Percentiles rank a stretch among this genome's conserved stretches.
Evolutionary conservation across 2,113 vertebrate genomes (phyloP).

Genomic region (Myrmophylax atrothorax): DNA sequence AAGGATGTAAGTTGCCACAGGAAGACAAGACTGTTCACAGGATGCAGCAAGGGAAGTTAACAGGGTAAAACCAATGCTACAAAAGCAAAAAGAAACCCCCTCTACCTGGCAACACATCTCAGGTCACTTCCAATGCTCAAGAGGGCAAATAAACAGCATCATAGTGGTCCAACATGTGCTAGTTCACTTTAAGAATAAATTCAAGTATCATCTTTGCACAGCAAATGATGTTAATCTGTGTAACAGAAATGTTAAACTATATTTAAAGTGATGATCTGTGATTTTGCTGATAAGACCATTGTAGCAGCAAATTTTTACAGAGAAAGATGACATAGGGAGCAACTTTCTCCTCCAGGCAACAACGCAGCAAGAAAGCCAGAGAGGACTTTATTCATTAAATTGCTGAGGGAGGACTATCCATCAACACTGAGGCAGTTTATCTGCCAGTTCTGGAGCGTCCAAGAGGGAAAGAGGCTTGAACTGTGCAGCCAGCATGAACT

Average conservation of each 20-base stretch:
- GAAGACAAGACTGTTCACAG: not conserved
- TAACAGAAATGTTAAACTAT: not conserved
- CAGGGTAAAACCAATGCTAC: not conserved
- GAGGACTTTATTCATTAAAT: not conserved
- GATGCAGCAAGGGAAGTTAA: not conserved
- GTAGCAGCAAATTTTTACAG: not conserved
- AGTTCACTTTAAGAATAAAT: not conserved
- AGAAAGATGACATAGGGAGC: not conserved
- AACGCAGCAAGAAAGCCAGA: not conserved
- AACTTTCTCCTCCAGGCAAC: not conserved
- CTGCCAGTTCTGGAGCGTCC: not conserved
- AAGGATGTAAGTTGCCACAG: not conserved
- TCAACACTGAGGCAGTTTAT: not conserved
- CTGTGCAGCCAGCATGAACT: not conserved
- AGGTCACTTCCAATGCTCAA: not conserved
- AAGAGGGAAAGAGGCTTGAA: not conserved
- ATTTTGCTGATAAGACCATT: not conserved
- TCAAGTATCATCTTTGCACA: not conserved
- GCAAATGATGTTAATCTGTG: not conserved
- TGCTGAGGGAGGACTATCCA: not conserved
- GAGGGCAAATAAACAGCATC: not conserved
- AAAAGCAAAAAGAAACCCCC: not conserved
- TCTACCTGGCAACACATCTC: not conserved
- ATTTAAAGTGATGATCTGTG: not conserved
- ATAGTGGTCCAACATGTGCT: accelerated